These are phyloP conservation scores for Desmophyllum pertusum DNA, from an alignment of 92 coral and sea anemone genomes.

Conservation along the genomic window DNA sequence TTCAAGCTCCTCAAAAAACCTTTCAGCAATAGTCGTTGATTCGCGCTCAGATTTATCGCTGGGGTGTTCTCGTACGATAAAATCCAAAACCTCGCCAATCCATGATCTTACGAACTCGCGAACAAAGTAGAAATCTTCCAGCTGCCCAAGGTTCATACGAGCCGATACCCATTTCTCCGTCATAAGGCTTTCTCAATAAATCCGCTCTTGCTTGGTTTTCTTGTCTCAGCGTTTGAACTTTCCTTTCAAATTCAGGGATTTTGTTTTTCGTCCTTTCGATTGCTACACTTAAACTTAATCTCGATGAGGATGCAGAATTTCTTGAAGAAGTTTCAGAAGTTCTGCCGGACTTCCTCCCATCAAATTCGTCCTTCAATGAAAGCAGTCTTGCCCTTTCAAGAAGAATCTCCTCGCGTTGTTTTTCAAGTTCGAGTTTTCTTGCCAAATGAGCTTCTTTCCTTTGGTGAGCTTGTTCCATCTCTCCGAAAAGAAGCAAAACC, in stretches of 20 bases:
- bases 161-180: slow-evolving; percentile 80
- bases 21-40: slow-evolving; percentile 32
- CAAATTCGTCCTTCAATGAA: slow-evolving; percentile 43
- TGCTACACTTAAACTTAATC: slow-evolving; percentile 53
- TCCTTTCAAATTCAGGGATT: slow-evolving; percentile 62
- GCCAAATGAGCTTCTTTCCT: slow-evolving; percentile 38
- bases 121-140: slow-evolving; percentile 80
- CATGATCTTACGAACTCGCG: slow-evolving; percentile 77
- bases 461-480: slow-evolving; percentile 17
- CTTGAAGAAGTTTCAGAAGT: slow-evolving; percentile 5
- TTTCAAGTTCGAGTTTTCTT: slow-evolving; percentile 64
- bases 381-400: slow-evolving; percentile 69
- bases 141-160: slow-evolving; percentile 88
- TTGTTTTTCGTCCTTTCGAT: slow-evolving; percentile 54
- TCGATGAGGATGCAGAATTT: slow-evolving; percentile 31
- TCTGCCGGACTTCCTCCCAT: background rate
- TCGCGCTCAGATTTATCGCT: slow-evolving; percentile 26
- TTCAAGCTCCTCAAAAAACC: slow-evolving; percentile 63
- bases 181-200: slow-evolving; percentile 58
- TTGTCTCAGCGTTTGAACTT: slow-evolving; percentile 41
- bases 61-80: slow-evolving; percentile 52
- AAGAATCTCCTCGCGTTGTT: slow-evolving; percentile 70
- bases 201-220: slow-evolving; percentile 46
- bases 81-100: slow-evolving; percentile 79
- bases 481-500: background rate